A percentile compares a stretch with the other conserved stretches of the same genome.
Evolutionary conservation across 1,140 invertebrate genomes (phyloP).

Genomic region (Trichonephila clavata): DNA sequence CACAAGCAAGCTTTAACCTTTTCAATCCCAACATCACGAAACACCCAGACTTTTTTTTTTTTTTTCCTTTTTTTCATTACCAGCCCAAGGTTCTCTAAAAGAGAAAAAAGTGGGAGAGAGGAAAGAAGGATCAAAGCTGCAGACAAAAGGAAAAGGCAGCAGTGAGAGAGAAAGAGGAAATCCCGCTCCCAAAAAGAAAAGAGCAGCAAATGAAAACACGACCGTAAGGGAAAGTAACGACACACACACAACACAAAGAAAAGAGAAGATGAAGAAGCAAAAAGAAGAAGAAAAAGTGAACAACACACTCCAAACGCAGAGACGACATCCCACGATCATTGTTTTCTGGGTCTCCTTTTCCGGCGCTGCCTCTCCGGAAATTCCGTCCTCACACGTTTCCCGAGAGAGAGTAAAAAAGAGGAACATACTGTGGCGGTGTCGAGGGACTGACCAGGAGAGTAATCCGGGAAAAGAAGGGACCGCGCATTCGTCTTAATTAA

Average conservation of each 20-base stretch:
- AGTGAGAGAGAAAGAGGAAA: neutral
- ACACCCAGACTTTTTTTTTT: neutral
- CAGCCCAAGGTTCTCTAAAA: neutral
- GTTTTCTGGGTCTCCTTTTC: constrained; percentile 39
- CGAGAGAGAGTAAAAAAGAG: constrained; percentile 8
- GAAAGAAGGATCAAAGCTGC: constrained; percentile 16
- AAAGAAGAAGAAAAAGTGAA: neutral
- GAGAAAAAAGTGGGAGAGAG: neutral
- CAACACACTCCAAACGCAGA: constrained; percentile 27
- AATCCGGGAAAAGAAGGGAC: constrained; percentile 1
- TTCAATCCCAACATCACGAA: neutral
- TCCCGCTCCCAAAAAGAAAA: neutral
- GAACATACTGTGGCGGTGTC: neutral
- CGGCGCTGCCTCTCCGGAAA: constrained; percentile 35
- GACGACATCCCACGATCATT: constrained; percentile 57
- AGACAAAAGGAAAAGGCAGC: constrained; percentile 12
- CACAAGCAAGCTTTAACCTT: neutral
- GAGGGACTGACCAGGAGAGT: constrained; percentile 1
- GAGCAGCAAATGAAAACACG: constrained; percentile 53
- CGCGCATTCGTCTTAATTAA: constrained; percentile 71
- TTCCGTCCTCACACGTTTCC: constrained; percentile 43
- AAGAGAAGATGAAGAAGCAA: neutral
- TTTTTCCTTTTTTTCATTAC: too few species aligned
- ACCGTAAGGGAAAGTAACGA: constrained; percentile 45
- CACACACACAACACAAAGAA: constrained; percentile 23